phyloP scores from a whole-genome alignment of 2,113 vertebrate genomes.

The Catharus fuscescens region DNA sequence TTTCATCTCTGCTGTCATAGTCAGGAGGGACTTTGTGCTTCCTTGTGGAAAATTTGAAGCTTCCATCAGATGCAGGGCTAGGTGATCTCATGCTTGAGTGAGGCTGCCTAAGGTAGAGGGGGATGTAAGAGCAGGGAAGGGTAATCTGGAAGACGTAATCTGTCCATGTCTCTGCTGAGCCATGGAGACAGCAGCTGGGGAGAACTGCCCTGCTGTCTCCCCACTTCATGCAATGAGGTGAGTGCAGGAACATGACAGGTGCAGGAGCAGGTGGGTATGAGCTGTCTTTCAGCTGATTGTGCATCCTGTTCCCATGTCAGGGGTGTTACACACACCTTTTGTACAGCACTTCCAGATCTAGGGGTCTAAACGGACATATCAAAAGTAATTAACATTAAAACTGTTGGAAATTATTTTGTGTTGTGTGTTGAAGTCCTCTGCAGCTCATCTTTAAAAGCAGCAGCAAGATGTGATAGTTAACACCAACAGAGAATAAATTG shows the following conservation, averaged over 20 bases:
- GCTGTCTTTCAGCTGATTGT: fast-evolving
- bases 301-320: not conserved
- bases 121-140: not conserved
- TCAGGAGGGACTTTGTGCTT: not conserved
- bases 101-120: not conserved
- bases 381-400: not conserved
- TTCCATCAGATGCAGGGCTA: not conserved
- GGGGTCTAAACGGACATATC: not conserved
- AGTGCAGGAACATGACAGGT: not conserved
- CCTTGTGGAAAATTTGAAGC: not conserved
- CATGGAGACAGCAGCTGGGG: not conserved
- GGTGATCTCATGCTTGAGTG: not conserved
- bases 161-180: not conserved
- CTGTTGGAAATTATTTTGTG: not conserved
- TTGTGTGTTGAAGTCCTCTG: not conserved
- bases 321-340: not conserved
- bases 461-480: not conserved
- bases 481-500: not conserved
- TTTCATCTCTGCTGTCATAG: not conserved
- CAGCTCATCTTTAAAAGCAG: not conserved
- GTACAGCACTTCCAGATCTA: not conserved
- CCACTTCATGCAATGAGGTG: not conserved
- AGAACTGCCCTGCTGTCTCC: not conserved
- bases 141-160: not conserved
- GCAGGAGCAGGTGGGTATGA: not conserved